phyloP scores from a whole-genome alignment of 2,113 vertebrate genomes.

The Coptodon bakossiorum region DNA sequence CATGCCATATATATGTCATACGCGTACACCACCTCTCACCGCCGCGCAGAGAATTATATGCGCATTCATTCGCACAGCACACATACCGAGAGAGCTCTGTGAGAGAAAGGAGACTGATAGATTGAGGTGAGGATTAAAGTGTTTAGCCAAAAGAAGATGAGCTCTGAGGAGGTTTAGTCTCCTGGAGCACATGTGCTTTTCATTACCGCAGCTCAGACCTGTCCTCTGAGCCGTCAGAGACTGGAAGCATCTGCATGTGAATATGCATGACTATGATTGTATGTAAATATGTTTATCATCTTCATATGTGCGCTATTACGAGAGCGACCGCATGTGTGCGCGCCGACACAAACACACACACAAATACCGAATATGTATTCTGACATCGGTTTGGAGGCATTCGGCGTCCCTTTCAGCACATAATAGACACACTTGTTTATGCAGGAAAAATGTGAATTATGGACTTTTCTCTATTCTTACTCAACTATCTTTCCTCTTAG shows the following conservation, averaged over 20 bases:
- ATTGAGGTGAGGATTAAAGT: constrained; percentile 44
- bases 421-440: neutral
- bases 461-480: neutral
- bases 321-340: neutral
- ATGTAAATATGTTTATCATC: neutral
- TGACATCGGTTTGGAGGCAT: neutral
- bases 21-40: neutral
- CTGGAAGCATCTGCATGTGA: constrained; percentile 31
- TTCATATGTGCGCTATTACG: neutral
- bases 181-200: constrained; percentile 58
- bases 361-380: neutral
- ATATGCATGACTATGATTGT: neutral
- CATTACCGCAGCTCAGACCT: constrained; percentile 59
- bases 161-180: constrained; percentile 42
- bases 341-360: neutral
- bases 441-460: neutral
- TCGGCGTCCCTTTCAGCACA: neutral
- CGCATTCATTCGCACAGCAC: neutral
- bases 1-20: neutral
- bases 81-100: neutral
- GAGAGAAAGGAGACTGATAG: constrained; percentile 27
- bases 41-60: neutral
- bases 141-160: constrained; percentile 59
- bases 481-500: neutral
- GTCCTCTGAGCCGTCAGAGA: constrained; percentile 46